Percentiles rank a stretch among this genome's conserved stretches.
Conservation (phyloP, 2,888 invertebrate species). For the Sphaerophoria taeniata region DNA sequence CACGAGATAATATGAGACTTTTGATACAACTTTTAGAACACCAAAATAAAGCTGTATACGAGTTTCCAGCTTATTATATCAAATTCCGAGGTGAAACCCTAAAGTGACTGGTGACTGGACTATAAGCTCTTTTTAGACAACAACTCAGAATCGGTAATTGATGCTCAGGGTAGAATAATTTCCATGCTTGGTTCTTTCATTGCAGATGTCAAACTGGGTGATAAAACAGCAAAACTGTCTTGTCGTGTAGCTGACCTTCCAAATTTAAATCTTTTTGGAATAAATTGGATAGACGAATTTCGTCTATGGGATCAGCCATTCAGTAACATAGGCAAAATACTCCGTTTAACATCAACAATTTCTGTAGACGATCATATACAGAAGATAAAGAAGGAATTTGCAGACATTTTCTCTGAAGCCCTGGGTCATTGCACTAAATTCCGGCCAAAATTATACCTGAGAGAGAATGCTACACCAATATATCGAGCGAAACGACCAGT, state of each 20-base stretch:
- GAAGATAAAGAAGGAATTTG: slow-evolving; percentile 23
- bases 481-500: slow-evolving; percentile 31
- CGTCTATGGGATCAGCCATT: slow-evolving; percentile 34
- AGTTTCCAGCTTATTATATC: no score
- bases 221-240: background rate
- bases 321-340: slow-evolving; percentile 6
- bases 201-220: background rate
- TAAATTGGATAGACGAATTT: slow-evolving; percentile 7
- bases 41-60: no score
- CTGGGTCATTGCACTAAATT: slow-evolving; percentile 41
- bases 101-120: no score
- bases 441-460: slow-evolving; percentile 28
- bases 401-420: slow-evolving; percentile 18
- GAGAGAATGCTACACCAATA: slow-evolving; percentile 22
- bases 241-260: slow-evolving; percentile 4
- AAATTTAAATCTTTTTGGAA: background rate
- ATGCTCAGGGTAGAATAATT: slow-evolving; percentile 2
- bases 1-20: no score
- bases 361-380: slow-evolving; percentile 2
- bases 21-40: no score
- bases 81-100: no score
- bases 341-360: slow-evolving; percentile 7
- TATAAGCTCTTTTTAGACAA: background rate
- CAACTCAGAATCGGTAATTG: slow-evolving; percentile 7
- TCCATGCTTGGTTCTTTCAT: background rate